These are phyloP conservation scores for Tetranychus cinnabarinus DNA, from an alignment of 1,140 invertebrate genomes.

Conservation along the genomic window DNA sequence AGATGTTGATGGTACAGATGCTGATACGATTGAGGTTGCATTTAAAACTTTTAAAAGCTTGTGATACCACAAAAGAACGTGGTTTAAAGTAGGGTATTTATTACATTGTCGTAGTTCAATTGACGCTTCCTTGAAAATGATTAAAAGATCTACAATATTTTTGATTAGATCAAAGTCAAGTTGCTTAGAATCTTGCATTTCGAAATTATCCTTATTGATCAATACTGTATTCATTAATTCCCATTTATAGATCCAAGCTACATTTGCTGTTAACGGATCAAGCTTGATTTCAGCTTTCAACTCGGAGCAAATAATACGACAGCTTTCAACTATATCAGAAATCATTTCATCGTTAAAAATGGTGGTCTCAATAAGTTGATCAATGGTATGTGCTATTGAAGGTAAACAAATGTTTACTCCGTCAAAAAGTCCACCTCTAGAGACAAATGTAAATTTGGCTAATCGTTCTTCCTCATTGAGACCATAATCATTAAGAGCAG, in stretches of 20 bases:
- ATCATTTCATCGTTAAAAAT: not conserved
- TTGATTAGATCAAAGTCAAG: slow-evolving; percentile 3
- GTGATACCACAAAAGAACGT: slow-evolving; percentile 7
- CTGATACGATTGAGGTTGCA: too few species aligned
- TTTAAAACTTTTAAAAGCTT: slow-evolving; percentile 7
- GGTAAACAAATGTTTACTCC: slow-evolving; percentile 6
- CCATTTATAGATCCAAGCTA: slow-evolving; percentile 7
- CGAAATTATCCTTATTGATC: not conserved
- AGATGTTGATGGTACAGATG: not conserved
- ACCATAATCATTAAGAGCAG: slow-evolving; percentile 5
- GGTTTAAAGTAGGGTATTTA: slow-evolving; percentile 6
- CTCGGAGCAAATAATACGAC: not conserved
- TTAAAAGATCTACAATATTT: slow-evolving; percentile 2
- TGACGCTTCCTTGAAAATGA: slow-evolving; percentile 6
- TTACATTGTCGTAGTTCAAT: slow-evolving; percentile 2
- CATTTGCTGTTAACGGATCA: not conserved
- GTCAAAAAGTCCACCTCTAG: slow-evolving; percentile 7
- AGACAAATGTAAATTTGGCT: slow-evolving; percentile 9
- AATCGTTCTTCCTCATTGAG: slow-evolving; percentile 3
- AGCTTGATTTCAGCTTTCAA: not conserved
- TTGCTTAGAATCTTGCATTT: not conserved
- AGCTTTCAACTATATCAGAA: slow-evolving; percentile 1
- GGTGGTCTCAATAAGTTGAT: slow-evolving; percentile 2
- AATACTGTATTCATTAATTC: slow-evolving; percentile 2
- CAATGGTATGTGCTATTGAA: slow-evolving; percentile 8